Evolutionary conservation across 2,113 vertebrate species (phyloP).

Genomic region (Notothenia coriiceps): DNA sequence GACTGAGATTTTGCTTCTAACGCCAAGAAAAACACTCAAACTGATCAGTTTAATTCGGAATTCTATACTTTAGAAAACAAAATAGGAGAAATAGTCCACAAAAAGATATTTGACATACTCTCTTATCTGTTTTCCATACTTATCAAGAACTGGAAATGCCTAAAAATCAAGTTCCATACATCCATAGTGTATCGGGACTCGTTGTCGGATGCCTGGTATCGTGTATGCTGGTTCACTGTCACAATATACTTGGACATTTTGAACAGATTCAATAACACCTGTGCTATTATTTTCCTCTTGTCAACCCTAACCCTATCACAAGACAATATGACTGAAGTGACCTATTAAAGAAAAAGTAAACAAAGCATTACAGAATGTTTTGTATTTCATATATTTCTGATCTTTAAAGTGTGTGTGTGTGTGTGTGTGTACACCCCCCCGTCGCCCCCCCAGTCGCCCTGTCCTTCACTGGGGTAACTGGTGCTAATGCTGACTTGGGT

Average conservation of each 20-base stretch:
- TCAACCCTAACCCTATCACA: too few relatives aligned
- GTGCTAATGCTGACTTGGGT: constrained; percentile 81
- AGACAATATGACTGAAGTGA: too few relatives aligned
- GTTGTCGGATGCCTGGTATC: too few relatives aligned
- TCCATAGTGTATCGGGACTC: not conserved
- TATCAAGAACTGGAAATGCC: not conserved
- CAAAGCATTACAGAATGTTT: not conserved
- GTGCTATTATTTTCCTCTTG: not conserved
- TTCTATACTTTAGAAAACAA: not conserved
- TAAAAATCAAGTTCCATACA: not conserved
- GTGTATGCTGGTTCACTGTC: not conserved
- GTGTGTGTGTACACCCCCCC: too few relatives aligned
- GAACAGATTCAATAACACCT: not conserved
- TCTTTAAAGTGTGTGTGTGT: not conserved
- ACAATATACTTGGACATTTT: not conserved
- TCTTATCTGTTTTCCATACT: not conserved
- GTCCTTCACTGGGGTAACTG: constrained; percentile 83
- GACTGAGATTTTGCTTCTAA: too few relatives aligned
- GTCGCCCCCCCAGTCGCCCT: constrained; percentile 40
- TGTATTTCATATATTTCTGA: constrained; percentile 8
- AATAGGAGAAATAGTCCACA: not conserved
- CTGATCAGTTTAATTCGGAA: not conserved
- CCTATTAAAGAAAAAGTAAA: not conserved
- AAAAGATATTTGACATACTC: not conserved
- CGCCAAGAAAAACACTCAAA: not conserved